phyloP scores from a whole-genome alignment of 2,797 vertebrate species.

The Tenualosa ilisha region DNA sequence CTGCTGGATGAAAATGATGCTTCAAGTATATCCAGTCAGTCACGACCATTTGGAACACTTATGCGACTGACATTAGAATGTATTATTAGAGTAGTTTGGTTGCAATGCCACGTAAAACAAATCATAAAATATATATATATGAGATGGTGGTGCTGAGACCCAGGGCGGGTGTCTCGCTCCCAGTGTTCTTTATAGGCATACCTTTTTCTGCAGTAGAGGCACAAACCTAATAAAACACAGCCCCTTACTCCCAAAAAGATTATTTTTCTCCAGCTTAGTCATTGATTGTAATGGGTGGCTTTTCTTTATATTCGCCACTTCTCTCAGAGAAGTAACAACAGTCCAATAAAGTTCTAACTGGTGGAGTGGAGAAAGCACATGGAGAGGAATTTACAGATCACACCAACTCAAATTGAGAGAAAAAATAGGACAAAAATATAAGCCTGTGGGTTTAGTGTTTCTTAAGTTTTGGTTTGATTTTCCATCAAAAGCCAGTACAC shows the following conservation, averaged over 20 bases:
- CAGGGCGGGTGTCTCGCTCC: neutral
- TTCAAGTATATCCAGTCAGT: neutral
- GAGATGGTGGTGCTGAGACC: neutral
- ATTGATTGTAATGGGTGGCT: neutral
- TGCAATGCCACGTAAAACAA: too few species aligned
- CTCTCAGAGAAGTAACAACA: neutral
- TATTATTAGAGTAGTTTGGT: too few species aligned
- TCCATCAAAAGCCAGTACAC: neutral
- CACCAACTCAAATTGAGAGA: neutral
- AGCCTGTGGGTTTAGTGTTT: too few species aligned
- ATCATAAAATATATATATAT: too few species aligned
- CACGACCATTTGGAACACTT: neutral
- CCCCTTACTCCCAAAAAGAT: neutral
- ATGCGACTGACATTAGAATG: too few species aligned
- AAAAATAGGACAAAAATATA: too few species aligned
- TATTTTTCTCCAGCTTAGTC: neutral
- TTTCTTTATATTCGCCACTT: neutral
- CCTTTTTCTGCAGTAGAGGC: neutral
- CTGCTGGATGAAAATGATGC: neutral
- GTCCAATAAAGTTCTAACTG: neutral
- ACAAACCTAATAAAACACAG: constrained; percentile 3
- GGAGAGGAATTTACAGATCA: neutral
- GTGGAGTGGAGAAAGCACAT: neutral
- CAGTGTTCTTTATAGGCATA: neutral
- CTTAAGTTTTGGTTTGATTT: constrained; percentile 6